Conservation (phyloP, 2,797 vertebrate genomes). For the Yasuhikotakia modesta region DNA sequence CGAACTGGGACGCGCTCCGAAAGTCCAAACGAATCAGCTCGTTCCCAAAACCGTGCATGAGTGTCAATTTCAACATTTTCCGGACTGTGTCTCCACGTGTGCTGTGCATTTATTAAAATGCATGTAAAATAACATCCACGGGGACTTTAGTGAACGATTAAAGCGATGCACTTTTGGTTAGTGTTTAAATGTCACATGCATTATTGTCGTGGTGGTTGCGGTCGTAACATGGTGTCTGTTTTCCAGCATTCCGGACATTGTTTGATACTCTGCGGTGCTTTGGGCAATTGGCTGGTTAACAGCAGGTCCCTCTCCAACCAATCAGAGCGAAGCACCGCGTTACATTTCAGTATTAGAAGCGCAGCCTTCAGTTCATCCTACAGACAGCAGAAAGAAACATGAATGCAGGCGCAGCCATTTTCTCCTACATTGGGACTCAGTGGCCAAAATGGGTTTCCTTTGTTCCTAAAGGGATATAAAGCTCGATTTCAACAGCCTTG, state of each 20-base stretch:
- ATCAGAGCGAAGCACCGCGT: constrained; percentile 87
- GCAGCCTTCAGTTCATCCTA: constrained; percentile 86
- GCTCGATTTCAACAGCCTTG: constrained; percentile 88
- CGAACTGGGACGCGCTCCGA: constrained; percentile 41
- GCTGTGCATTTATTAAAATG: not conserved
- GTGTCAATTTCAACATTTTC: not conserved
- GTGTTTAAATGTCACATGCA: not conserved
- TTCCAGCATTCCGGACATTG: constrained; percentile 71
- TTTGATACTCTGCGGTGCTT: constrained; percentile 80
- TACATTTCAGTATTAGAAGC: constrained; percentile 94
- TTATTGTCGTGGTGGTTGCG: not conserved
- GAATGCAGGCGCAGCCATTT: constrained; percentile 92
- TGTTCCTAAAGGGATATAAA: constrained; percentile 94
- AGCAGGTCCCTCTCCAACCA: constrained; percentile 84
- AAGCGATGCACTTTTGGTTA: not conserved
- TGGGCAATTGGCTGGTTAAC: constrained; percentile 92
- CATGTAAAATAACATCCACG: not conserved
- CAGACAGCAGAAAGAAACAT: constrained; percentile 94
- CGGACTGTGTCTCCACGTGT: not conserved
- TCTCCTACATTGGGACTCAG: constrained; percentile 91
- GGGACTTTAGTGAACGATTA: not conserved
- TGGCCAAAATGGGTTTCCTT: constrained; percentile 97
- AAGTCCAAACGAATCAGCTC: not conserved
- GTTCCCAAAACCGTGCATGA: not conserved
- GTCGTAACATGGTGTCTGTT: constrained; percentile 36